A percentile compares a stretch with the other conserved stretches of the same genome.
Evolutionary conservation across 2,888 invertebrate species (phyloP).

Genomic region (Dinocampus coccinellae): DNA sequence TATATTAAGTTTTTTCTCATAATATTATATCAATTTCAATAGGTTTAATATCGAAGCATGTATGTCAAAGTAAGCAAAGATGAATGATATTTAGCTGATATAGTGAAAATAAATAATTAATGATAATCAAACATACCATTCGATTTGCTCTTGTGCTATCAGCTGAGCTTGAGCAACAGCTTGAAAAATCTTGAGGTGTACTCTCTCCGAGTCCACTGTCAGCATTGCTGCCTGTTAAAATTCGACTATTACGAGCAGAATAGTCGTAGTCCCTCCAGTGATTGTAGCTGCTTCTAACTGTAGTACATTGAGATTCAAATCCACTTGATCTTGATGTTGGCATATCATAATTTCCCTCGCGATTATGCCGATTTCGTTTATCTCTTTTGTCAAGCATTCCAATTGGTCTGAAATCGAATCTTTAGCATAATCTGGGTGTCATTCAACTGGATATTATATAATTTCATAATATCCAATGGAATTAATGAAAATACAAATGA

Average conservation of each 20-base stretch:
- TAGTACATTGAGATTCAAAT: slow-evolving; percentile 59
- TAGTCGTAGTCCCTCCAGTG: slow-evolving; percentile 63
- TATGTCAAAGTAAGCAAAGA: slow-evolving; percentile 16
- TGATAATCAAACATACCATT: slow-evolving; percentile 58
- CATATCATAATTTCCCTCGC: slow-evolving; percentile 64
- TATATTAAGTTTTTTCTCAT: background rate
- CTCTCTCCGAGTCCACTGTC: slow-evolving; percentile 68
- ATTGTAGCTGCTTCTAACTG: slow-evolving; percentile 60
- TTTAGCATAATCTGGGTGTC: slow-evolving; percentile 51
- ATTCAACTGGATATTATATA: slow-evolving; percentile 7
- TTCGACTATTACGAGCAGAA: slow-evolving; percentile 60
- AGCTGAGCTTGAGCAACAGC: slow-evolving; percentile 68
- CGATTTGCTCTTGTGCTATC: slow-evolving; percentile 66
- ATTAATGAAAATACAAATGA: background rate
- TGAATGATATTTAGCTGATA: slow-evolving; percentile 6
- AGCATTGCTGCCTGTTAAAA: slow-evolving; percentile 62
- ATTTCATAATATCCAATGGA: background rate
- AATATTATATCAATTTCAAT: background rate
- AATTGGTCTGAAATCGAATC: slow-evolving; percentile 65
- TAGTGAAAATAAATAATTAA: slow-evolving; percentile 15
- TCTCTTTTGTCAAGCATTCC: slow-evolving; percentile 66
- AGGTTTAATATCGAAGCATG: background rate
- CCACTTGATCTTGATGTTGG: slow-evolving; percentile 55
- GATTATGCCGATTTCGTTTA: slow-evolving; percentile 61
- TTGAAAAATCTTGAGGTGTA: slow-evolving; percentile 68